These are phyloP conservation scores for Drosophila tripunctata DNA, from an alignment of 2,888 invertebrate genomes.

Conservation along the genomic window DNA sequence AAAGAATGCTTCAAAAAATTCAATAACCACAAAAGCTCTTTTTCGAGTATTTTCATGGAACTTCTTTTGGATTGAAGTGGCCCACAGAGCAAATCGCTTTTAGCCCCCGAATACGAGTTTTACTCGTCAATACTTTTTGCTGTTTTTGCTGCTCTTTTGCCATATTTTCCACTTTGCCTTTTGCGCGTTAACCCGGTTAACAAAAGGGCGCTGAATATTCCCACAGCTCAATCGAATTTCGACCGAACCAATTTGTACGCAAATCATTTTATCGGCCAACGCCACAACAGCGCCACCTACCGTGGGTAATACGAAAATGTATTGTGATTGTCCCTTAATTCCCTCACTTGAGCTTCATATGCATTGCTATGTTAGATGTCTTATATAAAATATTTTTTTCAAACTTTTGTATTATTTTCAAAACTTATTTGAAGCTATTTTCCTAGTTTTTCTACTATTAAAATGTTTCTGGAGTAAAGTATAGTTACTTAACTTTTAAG, in stretches of 20 bases:
- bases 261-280: conserved; percentile 78
- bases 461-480: background rate
- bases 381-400: too few species aligned
- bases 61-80: conserved; percentile 44
- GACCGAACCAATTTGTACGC: conserved; percentile 81
- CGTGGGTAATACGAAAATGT: conserved; percentile 49
- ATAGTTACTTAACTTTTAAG: background rate
- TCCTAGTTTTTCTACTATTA: background rate
- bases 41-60: conserved; percentile 35
- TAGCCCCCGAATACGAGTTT: conserved; percentile 50
- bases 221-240: conserved; percentile 80
- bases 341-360: conserved; percentile 8
- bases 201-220: conserved; percentile 75
- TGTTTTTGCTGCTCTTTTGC: conserved; percentile 44
- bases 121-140: conserved; percentile 15
- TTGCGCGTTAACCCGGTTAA: conserved; percentile 70
- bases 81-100: conserved; percentile 50
- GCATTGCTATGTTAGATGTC: too few species aligned
- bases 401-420: too few species aligned
- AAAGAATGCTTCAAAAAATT: conserved; percentile 51
- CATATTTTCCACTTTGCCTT: conserved; percentile 57
- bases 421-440: too few species aligned
- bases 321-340: conserved; percentile 46
- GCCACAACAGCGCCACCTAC: conserved; percentile 42
- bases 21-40: conserved; percentile 65